phyloP scores from a whole-genome alignment of 2,113 vertebrate species.

The Clupea harengus region DNA sequence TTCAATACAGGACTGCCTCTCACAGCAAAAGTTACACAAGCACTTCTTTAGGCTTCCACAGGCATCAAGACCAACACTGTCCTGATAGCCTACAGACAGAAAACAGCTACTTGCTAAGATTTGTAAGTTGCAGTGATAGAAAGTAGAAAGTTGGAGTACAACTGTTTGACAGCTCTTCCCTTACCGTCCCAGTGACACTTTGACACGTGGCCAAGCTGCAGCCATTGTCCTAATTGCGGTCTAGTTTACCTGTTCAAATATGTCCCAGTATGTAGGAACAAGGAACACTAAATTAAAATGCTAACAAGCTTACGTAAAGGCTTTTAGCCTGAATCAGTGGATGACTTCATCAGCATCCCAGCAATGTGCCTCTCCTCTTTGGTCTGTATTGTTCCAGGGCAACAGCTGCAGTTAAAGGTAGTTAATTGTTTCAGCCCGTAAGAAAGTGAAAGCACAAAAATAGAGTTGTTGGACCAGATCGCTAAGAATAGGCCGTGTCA shows the following conservation, averaged over 20 bases:
- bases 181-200: background rate
- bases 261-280: background rate
- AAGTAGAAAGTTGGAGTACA: background rate
- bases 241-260: constrained; percentile 6
- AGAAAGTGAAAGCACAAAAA: too few species aligned
- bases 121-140: background rate
- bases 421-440: too few species aligned
- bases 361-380: background rate
- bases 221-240: background rate
- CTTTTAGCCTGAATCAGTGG: background rate
- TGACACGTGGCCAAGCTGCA: background rate
- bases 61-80: background rate
- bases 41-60: background rate
- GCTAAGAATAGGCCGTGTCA: too few species aligned
- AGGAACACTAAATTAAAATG: background rate
- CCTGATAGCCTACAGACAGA: background rate
- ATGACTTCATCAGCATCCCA: background rate
- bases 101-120: background rate
- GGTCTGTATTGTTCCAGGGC: background rate
- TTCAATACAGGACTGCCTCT: background rate
- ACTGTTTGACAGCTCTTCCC: background rate
- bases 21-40: background rate
- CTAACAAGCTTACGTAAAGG: background rate
- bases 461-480: too few species aligned
- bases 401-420: background rate